These are phyloP conservation scores for Pangasius larnaudii DNA, from an alignment of 2,797 vertebrate species.

Conservation along the genomic window DNA sequence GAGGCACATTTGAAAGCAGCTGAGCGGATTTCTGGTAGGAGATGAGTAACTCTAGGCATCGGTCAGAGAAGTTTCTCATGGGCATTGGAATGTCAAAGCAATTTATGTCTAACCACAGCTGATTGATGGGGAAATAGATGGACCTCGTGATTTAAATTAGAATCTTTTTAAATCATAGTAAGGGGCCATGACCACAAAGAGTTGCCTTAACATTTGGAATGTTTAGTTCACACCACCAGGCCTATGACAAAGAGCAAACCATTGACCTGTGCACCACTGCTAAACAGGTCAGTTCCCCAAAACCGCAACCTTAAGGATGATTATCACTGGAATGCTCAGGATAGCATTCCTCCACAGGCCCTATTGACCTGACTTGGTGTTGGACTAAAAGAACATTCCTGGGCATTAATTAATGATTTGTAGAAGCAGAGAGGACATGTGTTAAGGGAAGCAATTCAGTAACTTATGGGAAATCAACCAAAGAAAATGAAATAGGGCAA, in stretches of 20 bases:
- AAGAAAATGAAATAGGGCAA: constrained; percentile 9
- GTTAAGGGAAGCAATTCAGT: constrained; percentile 65
- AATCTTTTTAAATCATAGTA: constrained; percentile 61
- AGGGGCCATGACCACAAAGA: constrained; percentile 77
- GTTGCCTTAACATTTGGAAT: constrained; percentile 81
- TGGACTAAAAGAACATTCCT: constrained; percentile 69
- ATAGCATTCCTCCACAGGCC: constrained; percentile 74
- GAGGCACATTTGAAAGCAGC: not conserved
- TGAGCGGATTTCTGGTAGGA: not conserved
- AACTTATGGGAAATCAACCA: constrained; percentile 46
- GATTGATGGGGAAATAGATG: constrained; percentile 69
- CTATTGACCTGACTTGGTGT: constrained; percentile 76
- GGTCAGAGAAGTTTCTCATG: constrained; percentile 75
- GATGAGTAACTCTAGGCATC: constrained; percentile 12
- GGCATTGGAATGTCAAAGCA: constrained; percentile 76
- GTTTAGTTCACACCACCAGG: constrained; percentile 76
- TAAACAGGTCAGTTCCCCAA: constrained; percentile 62
- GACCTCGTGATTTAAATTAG: constrained; percentile 78
- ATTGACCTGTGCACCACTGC: constrained; percentile 75
- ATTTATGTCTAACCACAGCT: constrained; percentile 73
- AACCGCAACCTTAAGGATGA: constrained; percentile 70
- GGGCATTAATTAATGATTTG: constrained; percentile 72
- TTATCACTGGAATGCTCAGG: constrained; percentile 71
- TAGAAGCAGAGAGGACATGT: constrained; percentile 68
- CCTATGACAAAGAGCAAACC: constrained; percentile 67